These are phyloP conservation scores for Bursaphelenchus okinawaensis DNA, from an alignment of 2,888 invertebrate genomes.

Conservation along the genomic window DNA sequence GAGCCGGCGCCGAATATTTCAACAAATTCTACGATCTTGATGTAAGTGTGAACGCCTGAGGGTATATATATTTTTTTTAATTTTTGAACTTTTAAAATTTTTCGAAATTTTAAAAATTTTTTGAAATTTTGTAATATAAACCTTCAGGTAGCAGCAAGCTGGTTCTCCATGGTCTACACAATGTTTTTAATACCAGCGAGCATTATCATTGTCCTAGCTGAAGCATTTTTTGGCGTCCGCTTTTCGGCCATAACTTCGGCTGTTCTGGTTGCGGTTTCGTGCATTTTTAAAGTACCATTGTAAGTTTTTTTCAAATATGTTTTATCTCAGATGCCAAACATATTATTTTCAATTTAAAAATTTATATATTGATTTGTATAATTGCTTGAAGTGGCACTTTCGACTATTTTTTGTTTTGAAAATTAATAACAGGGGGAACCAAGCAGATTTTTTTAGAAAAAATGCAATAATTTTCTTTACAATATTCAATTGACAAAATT, in stretches of 20 bases:
- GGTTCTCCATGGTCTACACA: neutral
- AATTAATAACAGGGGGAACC: too few species aligned
- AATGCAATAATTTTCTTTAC: too few species aligned
- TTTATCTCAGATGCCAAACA: too few species aligned
- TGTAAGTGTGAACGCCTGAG: neutral
- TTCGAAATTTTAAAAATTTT: too few species aligned
- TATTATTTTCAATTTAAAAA: too few species aligned
- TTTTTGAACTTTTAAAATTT: too few species aligned
- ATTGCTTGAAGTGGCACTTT: too few species aligned
- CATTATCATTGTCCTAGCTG: neutral
- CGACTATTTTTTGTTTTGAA: too few species aligned
- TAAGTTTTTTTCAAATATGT: neutral
- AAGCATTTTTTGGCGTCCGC: neutral
- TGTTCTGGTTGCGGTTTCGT: neutral
- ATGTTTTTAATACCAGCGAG: neutral
- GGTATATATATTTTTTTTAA: too few species aligned
- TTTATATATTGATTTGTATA: too few species aligned
- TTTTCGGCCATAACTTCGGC: neutral
- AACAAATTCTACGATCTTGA: neutral
- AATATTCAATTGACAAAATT: too few species aligned
- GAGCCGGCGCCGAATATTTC: neutral
- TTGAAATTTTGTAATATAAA: neutral
- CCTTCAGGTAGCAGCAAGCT: neutral
- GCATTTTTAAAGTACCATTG: neutral
- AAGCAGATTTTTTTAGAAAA: too few species aligned